A percentile compares a stretch with the other conserved stretches of the same genome.
Conservation (phyloP, 1,140 invertebrate species). For the Brachionus sp. region DNA sequence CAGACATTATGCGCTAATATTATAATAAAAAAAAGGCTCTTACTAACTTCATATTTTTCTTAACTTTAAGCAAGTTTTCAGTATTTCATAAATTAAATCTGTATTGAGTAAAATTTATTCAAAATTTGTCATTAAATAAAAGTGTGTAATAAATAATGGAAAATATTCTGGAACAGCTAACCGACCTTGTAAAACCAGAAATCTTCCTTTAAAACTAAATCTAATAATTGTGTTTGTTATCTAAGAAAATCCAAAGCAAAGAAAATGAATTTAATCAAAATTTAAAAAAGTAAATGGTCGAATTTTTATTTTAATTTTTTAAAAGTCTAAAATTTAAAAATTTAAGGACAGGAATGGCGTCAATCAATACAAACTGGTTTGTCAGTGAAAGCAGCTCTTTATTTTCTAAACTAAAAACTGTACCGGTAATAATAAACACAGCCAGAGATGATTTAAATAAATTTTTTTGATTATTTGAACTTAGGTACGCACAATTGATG, state of each 20-base stretch:
- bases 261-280: neutral
- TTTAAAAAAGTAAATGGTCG: neutral
- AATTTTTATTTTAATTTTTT: neutral
- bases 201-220: neutral
- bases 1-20: neutral
- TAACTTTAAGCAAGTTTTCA: neutral
- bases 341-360: neutral
- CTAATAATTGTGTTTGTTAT: neutral
- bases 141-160: neutral
- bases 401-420: neutral
- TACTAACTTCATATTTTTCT: neutral
- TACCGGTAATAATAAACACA: neutral
- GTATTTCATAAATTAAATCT: neutral
- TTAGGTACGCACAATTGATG: neutral
- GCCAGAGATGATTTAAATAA: too few species aligned
- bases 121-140: neutral
- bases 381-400: neutral
- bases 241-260: slow-evolving; percentile 1
- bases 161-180: slow-evolving; percentile 2
- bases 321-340: neutral
- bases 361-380: neutral
- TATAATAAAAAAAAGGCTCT: neutral
- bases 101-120: neutral
- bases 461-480: neutral
- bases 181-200: neutral